A percentile compares a stretch with the other conserved stretches of the same genome.
Evolutionary conservation across 1,140 invertebrate genomes (phyloP).

Genomic region (Bombus waltoni): DNA sequence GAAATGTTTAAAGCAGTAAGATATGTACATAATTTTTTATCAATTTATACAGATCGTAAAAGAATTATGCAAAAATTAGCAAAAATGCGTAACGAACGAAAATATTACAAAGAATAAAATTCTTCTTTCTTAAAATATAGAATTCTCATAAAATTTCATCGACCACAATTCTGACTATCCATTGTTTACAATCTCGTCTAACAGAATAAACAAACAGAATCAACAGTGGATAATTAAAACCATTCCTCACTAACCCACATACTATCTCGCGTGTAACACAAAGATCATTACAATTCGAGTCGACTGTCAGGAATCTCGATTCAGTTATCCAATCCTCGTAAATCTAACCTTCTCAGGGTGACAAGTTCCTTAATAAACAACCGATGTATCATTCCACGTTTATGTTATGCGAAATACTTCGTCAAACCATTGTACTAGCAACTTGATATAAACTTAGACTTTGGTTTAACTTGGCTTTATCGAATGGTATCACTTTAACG

Average conservation of each 20-base stretch:
- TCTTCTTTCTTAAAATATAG: too few species aligned
- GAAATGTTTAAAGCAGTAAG: too few species aligned
- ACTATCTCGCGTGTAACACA: neutral
- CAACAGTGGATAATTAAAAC: conserved; percentile 2
- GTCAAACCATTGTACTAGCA: conserved; percentile 32
- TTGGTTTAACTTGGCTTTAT: neutral
- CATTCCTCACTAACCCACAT: too few species aligned
- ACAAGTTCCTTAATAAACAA: conserved; percentile 46
- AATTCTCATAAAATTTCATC: neutral
- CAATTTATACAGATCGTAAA: too few species aligned
- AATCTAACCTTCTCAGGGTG: neutral
- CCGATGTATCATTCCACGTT: neutral
- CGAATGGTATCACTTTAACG: conserved; percentile 39
- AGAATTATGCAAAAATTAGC: too few species aligned
- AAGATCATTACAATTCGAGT: conserved; percentile 13
- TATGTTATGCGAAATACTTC: neutral
- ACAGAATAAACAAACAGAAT: neutral
- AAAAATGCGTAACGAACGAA: too few species aligned
- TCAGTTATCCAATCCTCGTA: neutral
- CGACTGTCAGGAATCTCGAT: neutral
- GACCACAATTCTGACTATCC: neutral
- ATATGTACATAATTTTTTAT: too few species aligned
- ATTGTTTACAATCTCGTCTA: neutral
- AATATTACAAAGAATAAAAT: too few species aligned
- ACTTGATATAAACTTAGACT: conserved; percentile 13